These are phyloP conservation scores for Butorides virescens DNA, from an alignment of 2,113 vertebrate genomes.

Conservation along the genomic window DNA sequence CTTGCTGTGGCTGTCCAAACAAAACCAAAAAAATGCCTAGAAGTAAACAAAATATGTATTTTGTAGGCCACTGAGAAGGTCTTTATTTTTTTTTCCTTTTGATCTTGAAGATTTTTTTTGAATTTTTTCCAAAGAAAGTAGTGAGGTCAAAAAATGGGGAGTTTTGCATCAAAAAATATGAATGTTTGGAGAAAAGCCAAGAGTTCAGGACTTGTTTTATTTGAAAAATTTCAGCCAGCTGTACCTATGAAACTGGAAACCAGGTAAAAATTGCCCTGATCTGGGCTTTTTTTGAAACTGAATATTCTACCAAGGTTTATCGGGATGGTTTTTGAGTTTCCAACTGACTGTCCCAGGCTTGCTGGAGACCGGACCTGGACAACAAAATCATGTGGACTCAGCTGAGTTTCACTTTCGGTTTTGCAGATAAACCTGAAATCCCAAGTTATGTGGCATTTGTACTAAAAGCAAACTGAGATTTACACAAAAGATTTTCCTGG, in stretches of 20 bases:
- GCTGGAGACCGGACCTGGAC: not conserved
- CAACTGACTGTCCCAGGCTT: not conserved
- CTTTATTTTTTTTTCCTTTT: not conserved
- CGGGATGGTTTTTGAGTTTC: not conserved
- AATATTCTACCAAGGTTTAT: constrained; percentile 13
- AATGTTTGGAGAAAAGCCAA: constrained; percentile 28
- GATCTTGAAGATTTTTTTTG: not conserved
- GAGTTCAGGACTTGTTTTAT: not conserved
- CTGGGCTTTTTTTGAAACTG: not conserved
- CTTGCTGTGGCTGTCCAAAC: constrained; percentile 16
- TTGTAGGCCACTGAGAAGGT: not conserved
- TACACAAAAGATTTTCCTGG: not conserved
- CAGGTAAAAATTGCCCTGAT: constrained; percentile 27
- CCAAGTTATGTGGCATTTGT: accelerated
- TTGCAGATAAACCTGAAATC: not conserved
- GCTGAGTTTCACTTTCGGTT: constrained; percentile 24
- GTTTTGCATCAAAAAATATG: not conserved
- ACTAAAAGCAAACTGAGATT: not conserved
- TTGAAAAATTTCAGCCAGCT: constrained; percentile 42
- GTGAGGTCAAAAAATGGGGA: not conserved
- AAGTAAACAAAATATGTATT: constrained; percentile 30
- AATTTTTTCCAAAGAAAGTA: not conserved
- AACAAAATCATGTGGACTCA: too few relatives aligned
- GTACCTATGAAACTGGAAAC: constrained; percentile 45
- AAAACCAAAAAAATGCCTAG: not conserved